Evolutionary conservation across 2,113 vertebrate species (phyloP).

Genomic region (Tonatia bakeri): DNA sequence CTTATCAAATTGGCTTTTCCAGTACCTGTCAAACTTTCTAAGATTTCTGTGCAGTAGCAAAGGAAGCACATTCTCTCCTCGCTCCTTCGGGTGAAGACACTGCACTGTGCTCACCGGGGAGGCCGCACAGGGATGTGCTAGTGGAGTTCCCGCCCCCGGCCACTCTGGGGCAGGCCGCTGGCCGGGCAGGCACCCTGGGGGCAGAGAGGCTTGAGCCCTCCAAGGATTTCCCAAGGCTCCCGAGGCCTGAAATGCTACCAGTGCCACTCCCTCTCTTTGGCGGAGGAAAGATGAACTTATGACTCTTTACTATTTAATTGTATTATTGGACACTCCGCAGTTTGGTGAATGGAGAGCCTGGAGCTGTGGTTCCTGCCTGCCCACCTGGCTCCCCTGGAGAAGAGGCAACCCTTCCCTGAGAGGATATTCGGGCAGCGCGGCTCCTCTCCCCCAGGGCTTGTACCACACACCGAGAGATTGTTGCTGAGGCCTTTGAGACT

Average conservation of each 20-base stretch:
- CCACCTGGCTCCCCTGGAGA: not conserved
- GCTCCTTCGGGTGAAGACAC: not conserved
- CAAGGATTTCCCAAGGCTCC: not conserved
- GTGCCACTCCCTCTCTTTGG: not conserved
- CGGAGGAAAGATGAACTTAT: not conserved
- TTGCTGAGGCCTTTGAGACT: not conserved
- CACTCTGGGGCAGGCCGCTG: rapidly evolving
- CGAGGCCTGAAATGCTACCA: not conserved
- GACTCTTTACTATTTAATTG: not conserved
- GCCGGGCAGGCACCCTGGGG: not conserved
- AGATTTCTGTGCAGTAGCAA: not conserved
- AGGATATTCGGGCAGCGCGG: rapidly evolving
- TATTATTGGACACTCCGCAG: not conserved
- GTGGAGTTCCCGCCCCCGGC: not conserved
- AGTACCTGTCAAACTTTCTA: not conserved
- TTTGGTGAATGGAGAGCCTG: not conserved
- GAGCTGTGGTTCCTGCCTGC: not conserved
- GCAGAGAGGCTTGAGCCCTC: not conserved
- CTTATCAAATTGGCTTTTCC: slow-evolving; percentile 2
- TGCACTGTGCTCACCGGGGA: not conserved
- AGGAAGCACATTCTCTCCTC: not conserved
- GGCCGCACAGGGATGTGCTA: not conserved
- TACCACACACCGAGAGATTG: not conserved
- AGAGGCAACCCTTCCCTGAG: not conserved
- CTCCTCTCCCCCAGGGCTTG: not conserved